These are phyloP conservation scores for Aphis gossypii DNA, from an alignment of 1,140 invertebrate species.

Conservation along the genomic window DNA sequence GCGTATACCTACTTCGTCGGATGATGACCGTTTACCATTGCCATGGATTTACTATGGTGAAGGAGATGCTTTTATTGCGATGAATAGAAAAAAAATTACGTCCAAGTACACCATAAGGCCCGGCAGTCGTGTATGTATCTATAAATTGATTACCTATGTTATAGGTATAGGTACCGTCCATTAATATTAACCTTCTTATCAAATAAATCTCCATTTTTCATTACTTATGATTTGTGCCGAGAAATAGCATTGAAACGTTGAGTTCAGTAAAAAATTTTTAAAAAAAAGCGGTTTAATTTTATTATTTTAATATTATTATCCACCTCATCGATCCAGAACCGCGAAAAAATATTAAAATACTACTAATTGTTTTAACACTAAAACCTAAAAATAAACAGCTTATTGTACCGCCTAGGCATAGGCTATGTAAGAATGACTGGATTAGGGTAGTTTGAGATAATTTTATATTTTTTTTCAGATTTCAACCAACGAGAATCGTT, in stretches of 20 bases:
- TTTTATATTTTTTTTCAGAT: too few relatives aligned
- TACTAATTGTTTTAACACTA: not conserved
- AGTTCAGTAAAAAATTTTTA: not conserved
- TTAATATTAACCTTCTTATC: not conserved
- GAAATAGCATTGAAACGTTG: not conserved
- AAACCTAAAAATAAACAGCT: not conserved
- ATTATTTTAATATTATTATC: not conserved
- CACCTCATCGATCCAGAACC: not conserved
- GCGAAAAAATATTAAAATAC: not conserved
- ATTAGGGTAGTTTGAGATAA: not conserved
- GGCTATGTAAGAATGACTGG: not conserved
- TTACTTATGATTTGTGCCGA: not conserved
- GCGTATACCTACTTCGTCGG: constrained; percentile 63
- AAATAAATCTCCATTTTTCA: not conserved
- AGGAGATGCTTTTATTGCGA: constrained; percentile 65
- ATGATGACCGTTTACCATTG: constrained; percentile 62
- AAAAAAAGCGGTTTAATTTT: not conserved
- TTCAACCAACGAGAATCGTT: too few relatives aligned
- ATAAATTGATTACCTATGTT: not conserved
- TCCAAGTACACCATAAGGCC: constrained; percentile 67
- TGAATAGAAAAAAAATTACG: constrained; percentile 67
- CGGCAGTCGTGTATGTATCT: not conserved
- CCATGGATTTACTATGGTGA: constrained; percentile 70
- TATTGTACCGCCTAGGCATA: not conserved
- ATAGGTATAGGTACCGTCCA: too few relatives aligned